Conservation (phyloP, 2,113 vertebrate genomes). For the Indri indri region DNA sequence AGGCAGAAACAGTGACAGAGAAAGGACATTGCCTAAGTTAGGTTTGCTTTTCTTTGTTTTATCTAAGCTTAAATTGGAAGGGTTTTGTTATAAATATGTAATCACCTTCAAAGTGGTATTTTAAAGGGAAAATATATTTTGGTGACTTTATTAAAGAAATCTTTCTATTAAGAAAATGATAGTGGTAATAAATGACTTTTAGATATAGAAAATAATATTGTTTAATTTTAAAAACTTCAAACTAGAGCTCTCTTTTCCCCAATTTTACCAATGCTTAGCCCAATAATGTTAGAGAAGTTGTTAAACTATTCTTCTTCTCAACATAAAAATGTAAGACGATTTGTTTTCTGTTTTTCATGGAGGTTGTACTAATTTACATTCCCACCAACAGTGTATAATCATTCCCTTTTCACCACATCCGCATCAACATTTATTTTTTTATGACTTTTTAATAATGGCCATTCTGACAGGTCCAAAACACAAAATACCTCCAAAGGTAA, state of each 20-base stretch:
- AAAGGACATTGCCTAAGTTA: neutral
- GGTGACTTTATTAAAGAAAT: neutral
- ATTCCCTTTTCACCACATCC: too few species aligned
- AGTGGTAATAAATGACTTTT: neutral
- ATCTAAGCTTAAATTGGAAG: neutral
- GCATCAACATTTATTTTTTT: too few species aligned
- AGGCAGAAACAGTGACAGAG: neutral
- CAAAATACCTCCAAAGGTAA: neutral
- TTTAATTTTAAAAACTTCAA: neutral
- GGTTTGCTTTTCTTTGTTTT: neutral
- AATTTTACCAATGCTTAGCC: neutral
- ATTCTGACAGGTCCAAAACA: neutral
- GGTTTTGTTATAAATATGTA: neutral
- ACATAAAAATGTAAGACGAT: neutral
- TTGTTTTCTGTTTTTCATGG: neutral
- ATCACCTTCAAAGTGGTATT: neutral
- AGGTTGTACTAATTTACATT: too few species aligned
- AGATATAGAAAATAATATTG: neutral
- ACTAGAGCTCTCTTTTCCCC: neutral
- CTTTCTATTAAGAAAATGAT: neutral
- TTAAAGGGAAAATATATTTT: neutral
- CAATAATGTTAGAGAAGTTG: neutral
- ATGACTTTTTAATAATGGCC: too few species aligned
- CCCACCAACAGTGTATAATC: too few species aligned
- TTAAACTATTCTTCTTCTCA: neutral